Percentiles rank a stretch among this genome's conserved stretches.
phyloP scores from a whole-genome alignment of 2,113 vertebrate genomes.

The Xenopus laevis region DNA sequence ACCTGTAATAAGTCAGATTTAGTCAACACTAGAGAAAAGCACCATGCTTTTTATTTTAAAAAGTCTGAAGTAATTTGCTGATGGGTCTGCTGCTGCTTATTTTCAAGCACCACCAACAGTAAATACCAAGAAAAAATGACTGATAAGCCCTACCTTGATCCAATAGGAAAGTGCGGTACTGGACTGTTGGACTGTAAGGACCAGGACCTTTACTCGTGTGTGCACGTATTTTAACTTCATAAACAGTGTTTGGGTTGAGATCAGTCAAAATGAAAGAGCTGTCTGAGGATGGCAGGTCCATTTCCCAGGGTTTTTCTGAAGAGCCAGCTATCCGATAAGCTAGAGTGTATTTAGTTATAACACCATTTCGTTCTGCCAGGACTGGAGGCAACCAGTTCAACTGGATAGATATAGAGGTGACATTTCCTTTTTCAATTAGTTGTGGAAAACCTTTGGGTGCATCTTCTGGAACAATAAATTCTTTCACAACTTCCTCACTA shows the following conservation, averaged over 20 bases:
- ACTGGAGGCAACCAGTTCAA: conserved; percentile 91
- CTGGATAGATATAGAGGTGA: conserved; percentile 83
- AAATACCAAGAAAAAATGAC: conserved; percentile 63
- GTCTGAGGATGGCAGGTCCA: conserved; percentile 75
- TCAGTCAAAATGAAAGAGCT: conserved; percentile 84
- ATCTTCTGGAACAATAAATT: conserved; percentile 81
- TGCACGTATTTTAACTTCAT: conserved; percentile 94
- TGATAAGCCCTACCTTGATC: conserved; percentile 90
- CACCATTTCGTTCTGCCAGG: conserved; percentile 86
- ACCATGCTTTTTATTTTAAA: conserved; percentile 55
- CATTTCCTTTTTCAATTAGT: conserved; percentile 78
- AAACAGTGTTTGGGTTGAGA: conserved; percentile 89
- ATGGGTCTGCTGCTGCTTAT: conserved; percentile 55
- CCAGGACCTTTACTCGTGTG: conserved; percentile 97
- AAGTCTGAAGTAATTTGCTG: conserved; percentile 55
- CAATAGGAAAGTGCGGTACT: conserved; percentile 93
- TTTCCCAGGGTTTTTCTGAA: conserved; percentile 69
- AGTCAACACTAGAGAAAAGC: conserved; percentile 13
- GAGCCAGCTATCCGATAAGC: conserved; percentile 81
- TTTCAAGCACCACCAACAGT: conserved; percentile 59
- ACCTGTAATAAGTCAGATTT: conserved; percentile 52
- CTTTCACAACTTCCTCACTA: conserved; percentile 80
- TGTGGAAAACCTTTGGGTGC: conserved; percentile 86
- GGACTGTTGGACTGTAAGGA: conserved; percentile 93
- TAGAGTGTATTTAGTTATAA: conserved; percentile 90